Evolutionary conservation across 2,888 invertebrate genomes (phyloP).

Genomic region (Strigamia maritima): DNA sequence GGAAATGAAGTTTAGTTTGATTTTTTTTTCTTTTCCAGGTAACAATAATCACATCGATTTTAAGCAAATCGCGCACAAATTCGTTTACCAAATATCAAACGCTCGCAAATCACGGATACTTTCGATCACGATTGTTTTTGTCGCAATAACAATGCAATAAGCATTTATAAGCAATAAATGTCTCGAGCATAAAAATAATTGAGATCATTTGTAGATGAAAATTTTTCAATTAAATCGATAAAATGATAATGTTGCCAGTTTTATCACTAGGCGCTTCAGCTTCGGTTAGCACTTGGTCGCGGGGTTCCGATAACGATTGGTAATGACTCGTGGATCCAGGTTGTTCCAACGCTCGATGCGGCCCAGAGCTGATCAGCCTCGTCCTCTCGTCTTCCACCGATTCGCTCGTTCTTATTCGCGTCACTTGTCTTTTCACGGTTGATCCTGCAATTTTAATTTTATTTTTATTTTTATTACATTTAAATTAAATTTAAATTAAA

Average conservation of each 20-base stretch:
- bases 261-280: background rate
- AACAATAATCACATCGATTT: too few relatives aligned
- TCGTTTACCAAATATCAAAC: too few relatives aligned
- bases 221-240: background rate
- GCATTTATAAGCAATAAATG: too few relatives aligned
- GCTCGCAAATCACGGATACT: too few relatives aligned
- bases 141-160: too few relatives aligned
- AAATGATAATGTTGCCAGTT: background rate
- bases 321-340: background rate
- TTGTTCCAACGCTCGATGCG: background rate
- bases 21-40: too few relatives aligned
- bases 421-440: conserved; percentile 36
- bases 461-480: background rate
- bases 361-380: background rate
- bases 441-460: conserved; percentile 21
- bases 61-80: too few relatives aligned
- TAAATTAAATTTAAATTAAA: background rate
- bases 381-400: conserved; percentile 1
- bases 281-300: background rate
- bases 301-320: background rate
- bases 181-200: background rate
- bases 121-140: too few relatives aligned
- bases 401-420: background rate
- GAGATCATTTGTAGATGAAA: background rate
- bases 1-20: too few relatives aligned